Evolutionary conservation across 2,888 invertebrate genomes (phyloP).

Genomic region (Tipula vernalis): DNA sequence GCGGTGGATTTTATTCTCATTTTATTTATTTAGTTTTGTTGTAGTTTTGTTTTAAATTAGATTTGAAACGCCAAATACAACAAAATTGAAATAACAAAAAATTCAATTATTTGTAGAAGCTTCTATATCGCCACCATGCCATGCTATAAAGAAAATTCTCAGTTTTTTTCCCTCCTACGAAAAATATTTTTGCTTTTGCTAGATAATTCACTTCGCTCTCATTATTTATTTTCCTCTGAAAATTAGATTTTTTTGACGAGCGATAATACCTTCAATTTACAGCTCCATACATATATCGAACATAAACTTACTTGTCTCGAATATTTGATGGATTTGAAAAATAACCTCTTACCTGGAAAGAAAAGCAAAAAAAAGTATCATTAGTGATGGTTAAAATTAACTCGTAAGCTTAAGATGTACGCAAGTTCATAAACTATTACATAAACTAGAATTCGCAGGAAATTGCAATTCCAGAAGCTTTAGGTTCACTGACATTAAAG

Average conservation of each 20-base stretch:
- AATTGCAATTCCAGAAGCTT: too few species aligned
- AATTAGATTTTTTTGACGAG: not conserved
- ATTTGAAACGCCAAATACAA: not conserved
- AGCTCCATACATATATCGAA: not conserved
- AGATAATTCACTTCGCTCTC: not conserved
- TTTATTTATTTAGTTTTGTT: not conserved
- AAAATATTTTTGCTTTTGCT: not conserved
- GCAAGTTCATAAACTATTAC: too few species aligned
- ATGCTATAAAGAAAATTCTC: not conserved
- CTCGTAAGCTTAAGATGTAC: too few species aligned
- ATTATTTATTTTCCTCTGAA: not conserved
- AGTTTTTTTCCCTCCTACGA: not conserved
- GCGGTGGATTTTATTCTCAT: not conserved
- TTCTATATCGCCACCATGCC: not conserved
- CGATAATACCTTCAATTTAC: not conserved
- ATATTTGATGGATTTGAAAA: not conserved
- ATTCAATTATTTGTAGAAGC: not conserved
- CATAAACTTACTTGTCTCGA: not conserved
- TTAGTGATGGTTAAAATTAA: not conserved
- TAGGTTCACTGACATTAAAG: too few species aligned
- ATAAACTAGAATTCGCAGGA: too few species aligned
- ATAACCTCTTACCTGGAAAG: not conserved
- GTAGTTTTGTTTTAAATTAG: not conserved
- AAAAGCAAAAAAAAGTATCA: not conserved
- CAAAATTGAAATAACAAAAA: not conserved